phyloP scores from a whole-genome alignment of 2,797 vertebrate genomes.

The Bovichtus variegatus region DNA sequence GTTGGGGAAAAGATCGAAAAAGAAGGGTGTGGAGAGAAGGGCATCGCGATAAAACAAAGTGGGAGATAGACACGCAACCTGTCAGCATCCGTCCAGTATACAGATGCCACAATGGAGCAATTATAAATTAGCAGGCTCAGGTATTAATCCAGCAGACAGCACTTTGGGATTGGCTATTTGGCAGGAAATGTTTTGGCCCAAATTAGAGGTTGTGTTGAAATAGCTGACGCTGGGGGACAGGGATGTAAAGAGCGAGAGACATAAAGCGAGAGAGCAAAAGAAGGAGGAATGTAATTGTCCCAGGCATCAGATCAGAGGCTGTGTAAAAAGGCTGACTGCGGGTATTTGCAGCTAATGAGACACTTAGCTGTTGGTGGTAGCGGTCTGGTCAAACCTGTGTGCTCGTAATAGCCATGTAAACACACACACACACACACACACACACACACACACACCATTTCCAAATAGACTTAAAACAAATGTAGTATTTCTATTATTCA shows the following conservation, averaged over 20 bases:
- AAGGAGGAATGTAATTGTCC: constrained; percentile 49
- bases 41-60: constrained; percentile 43
- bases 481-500: constrained; percentile 4
- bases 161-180: constrained; percentile 75
- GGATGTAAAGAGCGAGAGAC: constrained; percentile 49
- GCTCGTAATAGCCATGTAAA: constrained; percentile 38
- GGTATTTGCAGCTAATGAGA: constrained; percentile 78
- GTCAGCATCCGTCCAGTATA: constrained; percentile 51
- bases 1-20: constrained; percentile 9
- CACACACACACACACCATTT: constrained; percentile 43
- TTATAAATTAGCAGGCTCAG: constrained; percentile 77
- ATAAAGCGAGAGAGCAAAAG: constrained; percentile 52
- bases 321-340: constrained; percentile 66
- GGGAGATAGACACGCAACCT: constrained; percentile 36
- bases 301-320: constrained; percentile 60
- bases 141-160: constrained; percentile 78
- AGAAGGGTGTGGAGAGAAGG: constrained; percentile 7
- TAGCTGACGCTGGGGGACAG: constrained; percentile 61
- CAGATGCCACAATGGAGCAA: constrained; percentile 71
- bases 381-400: constrained; percentile 42
- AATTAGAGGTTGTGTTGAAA: constrained; percentile 68
- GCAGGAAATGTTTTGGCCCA: constrained; percentile 71
- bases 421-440: constrained; percentile 20
- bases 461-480: background rate
- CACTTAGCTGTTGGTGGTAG: constrained; percentile 63